Percentiles rank a stretch among this genome's conserved stretches.
These are phyloP conservation scores for Dryadula phaetusa DNA, from an alignment of 2,888 invertebrate genomes.

Conservation along the genomic window DNA sequence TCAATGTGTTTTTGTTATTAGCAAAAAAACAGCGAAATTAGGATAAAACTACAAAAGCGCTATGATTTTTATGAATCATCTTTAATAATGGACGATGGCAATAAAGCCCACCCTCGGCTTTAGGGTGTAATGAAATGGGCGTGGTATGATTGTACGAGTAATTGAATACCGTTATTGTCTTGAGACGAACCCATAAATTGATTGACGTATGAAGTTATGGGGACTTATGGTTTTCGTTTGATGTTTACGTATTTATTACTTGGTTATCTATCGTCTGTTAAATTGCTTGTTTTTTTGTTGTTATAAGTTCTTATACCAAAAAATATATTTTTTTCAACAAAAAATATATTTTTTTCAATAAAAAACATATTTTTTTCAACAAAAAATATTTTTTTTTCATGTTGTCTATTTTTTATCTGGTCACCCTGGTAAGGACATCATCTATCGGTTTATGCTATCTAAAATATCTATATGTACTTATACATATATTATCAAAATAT, in stretches of 20 bases:
- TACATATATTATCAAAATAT: no score
- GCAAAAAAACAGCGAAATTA: neutral
- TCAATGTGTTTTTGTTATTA: no score
- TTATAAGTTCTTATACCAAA: no score
- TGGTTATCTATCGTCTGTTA: neutral
- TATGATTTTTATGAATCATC: constrained; percentile 22
- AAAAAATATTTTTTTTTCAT: no score
- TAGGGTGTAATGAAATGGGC: constrained; percentile 41
- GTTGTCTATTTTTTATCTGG: no score
- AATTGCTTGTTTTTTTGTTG: neutral
- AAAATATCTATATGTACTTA: no score
- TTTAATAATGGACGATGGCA: constrained; percentile 11
- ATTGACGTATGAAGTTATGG: constrained; percentile 34
- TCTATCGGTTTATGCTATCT: no score
- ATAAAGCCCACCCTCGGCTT: constrained; percentile 36
- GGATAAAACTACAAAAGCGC: constrained; percentile 9
- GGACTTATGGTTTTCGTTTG: constrained; percentile 19
- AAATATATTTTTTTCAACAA: no score
- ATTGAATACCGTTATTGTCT: constrained; percentile 46
- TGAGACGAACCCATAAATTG: constrained; percentile 43
- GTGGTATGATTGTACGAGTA: constrained; percentile 44
- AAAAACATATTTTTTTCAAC: no score
- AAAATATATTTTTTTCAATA: no score
- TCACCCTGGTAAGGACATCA: no score
- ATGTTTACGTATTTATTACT: neutral